phyloP scores from a whole-genome alignment of 2,113 vertebrate genomes.

The Phaethon lepturus region DNA sequence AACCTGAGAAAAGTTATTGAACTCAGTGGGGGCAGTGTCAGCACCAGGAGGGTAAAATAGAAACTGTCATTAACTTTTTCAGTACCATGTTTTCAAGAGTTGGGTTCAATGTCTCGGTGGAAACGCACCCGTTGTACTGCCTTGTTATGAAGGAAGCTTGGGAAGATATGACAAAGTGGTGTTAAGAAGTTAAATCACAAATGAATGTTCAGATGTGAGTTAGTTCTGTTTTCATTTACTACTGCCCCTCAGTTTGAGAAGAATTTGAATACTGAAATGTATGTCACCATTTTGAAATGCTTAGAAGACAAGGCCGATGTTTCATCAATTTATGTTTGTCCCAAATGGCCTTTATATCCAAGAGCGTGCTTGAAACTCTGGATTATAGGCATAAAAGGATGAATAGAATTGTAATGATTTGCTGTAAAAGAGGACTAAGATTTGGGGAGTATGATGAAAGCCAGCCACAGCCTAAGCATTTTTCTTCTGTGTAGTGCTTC shows the following conservation, averaged over 20 bases:
- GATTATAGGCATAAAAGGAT: not conserved
- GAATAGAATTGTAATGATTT: slow-evolving; percentile 23
- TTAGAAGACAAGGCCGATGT: not conserved
- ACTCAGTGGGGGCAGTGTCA: not conserved
- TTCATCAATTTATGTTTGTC: slow-evolving; percentile 13
- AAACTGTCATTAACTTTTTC: not conserved
- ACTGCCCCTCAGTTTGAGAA: not conserved
- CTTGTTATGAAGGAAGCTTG: not conserved
- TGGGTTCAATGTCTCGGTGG: not conserved
- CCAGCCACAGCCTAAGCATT: not conserved
- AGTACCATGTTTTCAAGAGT: not conserved
- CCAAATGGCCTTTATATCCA: not conserved
- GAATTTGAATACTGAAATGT: not conserved
- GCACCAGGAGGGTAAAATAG: not conserved
- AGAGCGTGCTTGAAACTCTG: not conserved
- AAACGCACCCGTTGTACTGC: not conserved
- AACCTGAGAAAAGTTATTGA: not conserved
- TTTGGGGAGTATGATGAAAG: slow-evolving; percentile 12
- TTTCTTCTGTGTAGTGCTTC: slow-evolving; percentile 12
- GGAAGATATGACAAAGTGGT: not conserved
- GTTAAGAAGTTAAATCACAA: not conserved
- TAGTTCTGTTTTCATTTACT: not conserved
- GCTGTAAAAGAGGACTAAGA: not conserved
- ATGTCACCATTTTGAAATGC: not conserved
- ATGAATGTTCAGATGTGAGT: not conserved